These are phyloP conservation scores for Dinocampus coccinellae DNA, from an alignment of 2,888 invertebrate genomes.

Conservation along the genomic window DNA sequence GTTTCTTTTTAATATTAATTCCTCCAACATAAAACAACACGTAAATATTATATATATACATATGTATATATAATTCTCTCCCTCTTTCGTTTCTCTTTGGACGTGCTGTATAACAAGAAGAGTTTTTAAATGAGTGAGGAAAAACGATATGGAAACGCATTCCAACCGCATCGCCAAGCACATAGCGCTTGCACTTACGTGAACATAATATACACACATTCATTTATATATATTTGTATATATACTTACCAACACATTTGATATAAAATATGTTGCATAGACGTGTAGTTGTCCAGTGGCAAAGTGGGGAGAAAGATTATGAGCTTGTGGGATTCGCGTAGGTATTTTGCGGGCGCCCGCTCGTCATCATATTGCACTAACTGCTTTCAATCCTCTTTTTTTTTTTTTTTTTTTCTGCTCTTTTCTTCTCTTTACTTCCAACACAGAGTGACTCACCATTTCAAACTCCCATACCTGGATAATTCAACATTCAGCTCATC, in stretches of 20 bases:
- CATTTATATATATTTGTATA: neutral
- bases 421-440: neutral
- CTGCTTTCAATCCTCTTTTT: neutral
- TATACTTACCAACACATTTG: neutral
- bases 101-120: slow-evolving; percentile 7
- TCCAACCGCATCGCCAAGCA: slow-evolving; percentile 12
- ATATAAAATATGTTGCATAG: neutral
- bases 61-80: neutral
- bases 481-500: neutral
- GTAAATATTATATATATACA: neutral
- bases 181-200: slow-evolving; percentile 11
- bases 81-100: neutral
- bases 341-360: slow-evolving; percentile 14
- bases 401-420: neutral
- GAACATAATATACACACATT: neutral
- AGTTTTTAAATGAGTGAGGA: slow-evolving; percentile 1
- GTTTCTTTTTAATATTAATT: neutral
- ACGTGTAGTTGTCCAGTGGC: neutral
- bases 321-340: slow-evolving; percentile 7
- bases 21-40: neutral
- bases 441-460: neutral
- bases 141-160: slow-evolving; percentile 17
- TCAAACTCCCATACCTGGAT: neutral
- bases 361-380: slow-evolving; percentile 11
- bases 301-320: neutral